phyloP scores from a whole-genome alignment of 2,113 vertebrate genomes.

The Motacilla alba region DNA sequence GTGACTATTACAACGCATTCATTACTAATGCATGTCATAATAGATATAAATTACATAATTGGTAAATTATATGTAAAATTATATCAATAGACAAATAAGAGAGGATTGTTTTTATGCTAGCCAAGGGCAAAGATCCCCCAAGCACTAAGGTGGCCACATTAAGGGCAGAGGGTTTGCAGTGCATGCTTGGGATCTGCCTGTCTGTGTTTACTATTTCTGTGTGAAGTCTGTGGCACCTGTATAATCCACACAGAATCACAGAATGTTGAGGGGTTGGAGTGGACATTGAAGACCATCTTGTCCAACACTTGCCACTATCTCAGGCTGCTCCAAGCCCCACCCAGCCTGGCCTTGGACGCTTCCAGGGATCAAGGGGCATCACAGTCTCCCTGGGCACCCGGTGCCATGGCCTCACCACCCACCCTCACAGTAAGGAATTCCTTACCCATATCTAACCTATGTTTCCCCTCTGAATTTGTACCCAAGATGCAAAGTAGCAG shows the following conservation, averaged over 20 bases:
- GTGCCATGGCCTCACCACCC: background rate
- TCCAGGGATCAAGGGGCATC: background rate
- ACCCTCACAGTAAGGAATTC: background rate
- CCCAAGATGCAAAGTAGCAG: background rate
- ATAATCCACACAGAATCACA: fast-evolving
- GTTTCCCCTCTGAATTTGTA: background rate
- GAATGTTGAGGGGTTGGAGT: background rate
- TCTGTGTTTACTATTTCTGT: background rate
- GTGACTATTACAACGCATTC: too few species aligned
- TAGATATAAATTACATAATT: background rate
- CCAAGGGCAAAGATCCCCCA: background rate
- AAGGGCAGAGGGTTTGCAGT: background rate
- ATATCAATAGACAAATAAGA: background rate
- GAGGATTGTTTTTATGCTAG: background rate
- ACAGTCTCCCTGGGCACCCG: too few species aligned
- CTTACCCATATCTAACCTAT: background rate
- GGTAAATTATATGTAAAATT: background rate
- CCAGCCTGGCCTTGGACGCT: background rate
- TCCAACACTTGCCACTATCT: background rate
- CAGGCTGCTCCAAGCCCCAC: background rate
- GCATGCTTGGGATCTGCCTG: background rate
- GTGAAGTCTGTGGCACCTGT: fast-evolving
- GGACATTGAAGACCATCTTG: too few species aligned
- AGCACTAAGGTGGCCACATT: background rate
- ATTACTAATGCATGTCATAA: background rate